Base-by-base conservation (phyloP, 2,797 vertebrate genomes). In the Chloroceryle inda region DNA sequence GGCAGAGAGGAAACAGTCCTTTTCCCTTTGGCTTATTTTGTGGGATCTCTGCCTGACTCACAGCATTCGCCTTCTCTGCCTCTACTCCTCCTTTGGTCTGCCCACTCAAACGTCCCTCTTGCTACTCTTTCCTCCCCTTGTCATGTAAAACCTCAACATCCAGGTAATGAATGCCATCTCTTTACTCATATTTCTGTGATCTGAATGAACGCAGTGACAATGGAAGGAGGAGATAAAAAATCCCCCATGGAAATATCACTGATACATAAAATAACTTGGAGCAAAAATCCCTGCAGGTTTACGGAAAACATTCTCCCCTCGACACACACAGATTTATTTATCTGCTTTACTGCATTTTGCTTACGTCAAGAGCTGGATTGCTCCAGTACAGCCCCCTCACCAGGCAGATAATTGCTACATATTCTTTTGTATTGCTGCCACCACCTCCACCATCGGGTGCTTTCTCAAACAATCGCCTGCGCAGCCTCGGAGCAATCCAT, bases 351-450 rank as follows among this genome's bases (percentile, higher is more conserved):
- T 88, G 87, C 87, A 92, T 95, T 97, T 96, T 94, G 88, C 91
- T 97, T 95, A 94, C 67, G 52, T 96, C 95, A 96, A 76, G 88
- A 88, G 62, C 86, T 88, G 81, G 77, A 88, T 88, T 89, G 91
- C 92, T 96, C 88, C 85, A 49, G 80, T 74, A 38, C 91, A 93
- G 80, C 79, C 88, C 92, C 67, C 86, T 92, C 24, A 0, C 74
- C 91, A 86, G 82, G 93, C 89, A 94, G 85, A 96, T 96, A 96
- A 96, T 96, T 96, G 85, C 91, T 94, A 79, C 85, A 72, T 94
- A 88, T 92, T 94, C 95, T 80, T 97, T 96, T 94, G 94, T 94
- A 63, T 71, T 61, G 92, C 89, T 88, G 90, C 97, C 90, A 94
- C 90, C 92, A 91, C 94, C 93, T 95, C 85, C 92, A 67, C 85